Evolutionary conservation across 2,113 vertebrate species (phyloP).

Genomic region (Ivindomyrus marchei): DNA sequence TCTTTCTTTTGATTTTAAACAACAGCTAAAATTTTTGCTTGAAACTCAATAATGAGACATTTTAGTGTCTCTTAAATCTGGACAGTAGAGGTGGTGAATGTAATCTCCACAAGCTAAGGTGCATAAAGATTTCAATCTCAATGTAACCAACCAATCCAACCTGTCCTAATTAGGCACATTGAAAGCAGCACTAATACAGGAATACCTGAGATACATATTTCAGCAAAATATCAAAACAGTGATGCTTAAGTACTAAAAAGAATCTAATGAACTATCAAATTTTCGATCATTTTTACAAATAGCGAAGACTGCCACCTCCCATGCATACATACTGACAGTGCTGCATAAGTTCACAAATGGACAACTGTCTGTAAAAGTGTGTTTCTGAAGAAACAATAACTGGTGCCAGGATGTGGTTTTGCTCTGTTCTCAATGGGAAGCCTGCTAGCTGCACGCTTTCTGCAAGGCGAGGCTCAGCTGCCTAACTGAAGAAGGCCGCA

Average conservation of each 20-base stretch:
- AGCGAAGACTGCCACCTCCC: background rate
- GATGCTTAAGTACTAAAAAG: background rate
- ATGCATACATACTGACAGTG: background rate
- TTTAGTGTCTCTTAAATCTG: background rate
- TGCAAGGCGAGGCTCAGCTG: slow-evolving; percentile 35
- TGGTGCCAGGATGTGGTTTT: slow-evolving; percentile 68
- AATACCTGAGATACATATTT: background rate
- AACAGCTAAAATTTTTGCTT: background rate
- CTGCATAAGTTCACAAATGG: background rate
- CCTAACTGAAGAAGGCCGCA: slow-evolving; percentile 11
- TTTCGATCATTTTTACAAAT: background rate
- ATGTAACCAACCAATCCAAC: background rate
- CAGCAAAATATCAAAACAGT: background rate
- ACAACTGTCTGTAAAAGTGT: background rate
- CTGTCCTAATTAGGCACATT: background rate
- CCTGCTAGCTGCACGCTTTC: slow-evolving; percentile 40
- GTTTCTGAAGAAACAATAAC: slow-evolving; percentile 27
- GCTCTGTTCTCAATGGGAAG: slow-evolving; percentile 37
- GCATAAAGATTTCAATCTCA: background rate
- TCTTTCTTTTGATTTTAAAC: background rate
- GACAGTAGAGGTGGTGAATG: background rate
- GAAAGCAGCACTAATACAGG: background rate
- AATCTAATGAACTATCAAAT: background rate
- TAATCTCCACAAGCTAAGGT: background rate
- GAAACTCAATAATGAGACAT: background rate